phyloP scores from a whole-genome alignment of 2,797 vertebrate species.

The Diceros bicornis region DNA sequence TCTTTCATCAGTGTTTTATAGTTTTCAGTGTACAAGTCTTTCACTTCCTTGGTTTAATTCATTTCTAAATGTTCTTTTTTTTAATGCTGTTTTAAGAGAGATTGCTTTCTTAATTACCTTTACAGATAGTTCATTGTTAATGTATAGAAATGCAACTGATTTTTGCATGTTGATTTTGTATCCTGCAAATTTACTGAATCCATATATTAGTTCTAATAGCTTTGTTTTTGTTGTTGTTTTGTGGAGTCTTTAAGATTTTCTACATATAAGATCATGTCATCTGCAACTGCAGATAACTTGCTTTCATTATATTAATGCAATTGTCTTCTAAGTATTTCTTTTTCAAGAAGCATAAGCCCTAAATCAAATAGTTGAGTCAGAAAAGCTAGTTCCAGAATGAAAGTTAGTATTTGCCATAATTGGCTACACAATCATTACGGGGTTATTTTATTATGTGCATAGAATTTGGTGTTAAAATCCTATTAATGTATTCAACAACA shows the following conservation, averaged over 20 bases:
- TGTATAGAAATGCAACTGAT: neutral
- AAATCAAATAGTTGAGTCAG: neutral
- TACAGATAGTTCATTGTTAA: no score
- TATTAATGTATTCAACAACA: neutral
- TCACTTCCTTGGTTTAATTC: no score
- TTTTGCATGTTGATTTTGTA: neutral
- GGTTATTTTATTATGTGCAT: neutral
- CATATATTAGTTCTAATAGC: neutral
- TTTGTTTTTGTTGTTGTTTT: neutral
- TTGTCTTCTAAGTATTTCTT: neutral
- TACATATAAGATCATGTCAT: neutral
- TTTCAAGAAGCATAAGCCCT: neutral
- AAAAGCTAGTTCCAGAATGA: neutral
- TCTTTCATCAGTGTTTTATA: no score
- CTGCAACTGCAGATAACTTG: neutral
- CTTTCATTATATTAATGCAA: neutral
- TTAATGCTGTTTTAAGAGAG: no score
- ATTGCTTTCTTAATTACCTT: no score
- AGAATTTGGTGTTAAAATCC: neutral
- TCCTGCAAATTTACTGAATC: neutral
- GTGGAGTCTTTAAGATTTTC: neutral
- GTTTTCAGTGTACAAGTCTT: no score
- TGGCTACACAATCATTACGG: neutral
- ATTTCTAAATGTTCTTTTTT: no score
- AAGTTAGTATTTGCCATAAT: neutral